Evolutionary conservation across 2,797 vertebrate species (phyloP).

Genomic region (Telmatherina bonti): DNA sequence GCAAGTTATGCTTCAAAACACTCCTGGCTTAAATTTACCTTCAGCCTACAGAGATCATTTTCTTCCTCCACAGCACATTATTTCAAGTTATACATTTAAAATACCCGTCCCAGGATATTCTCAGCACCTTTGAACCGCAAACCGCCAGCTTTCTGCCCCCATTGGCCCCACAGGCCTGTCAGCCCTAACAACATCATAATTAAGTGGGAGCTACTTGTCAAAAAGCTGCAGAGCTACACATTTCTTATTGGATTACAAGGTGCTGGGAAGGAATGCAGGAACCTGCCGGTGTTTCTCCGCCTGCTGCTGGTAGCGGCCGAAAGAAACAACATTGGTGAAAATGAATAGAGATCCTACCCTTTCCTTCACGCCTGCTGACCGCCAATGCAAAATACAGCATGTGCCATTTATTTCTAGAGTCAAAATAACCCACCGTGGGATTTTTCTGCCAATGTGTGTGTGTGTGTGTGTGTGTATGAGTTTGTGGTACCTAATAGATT

Average conservation of each 20-base stretch:
- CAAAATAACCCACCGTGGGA: slow-evolving; percentile 76
- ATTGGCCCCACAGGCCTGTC: slow-evolving; percentile 72
- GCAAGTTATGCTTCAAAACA: too few species aligned
- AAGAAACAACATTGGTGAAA: slow-evolving; percentile 52
- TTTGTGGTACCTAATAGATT: slow-evolving; percentile 72
- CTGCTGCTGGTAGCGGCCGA: slow-evolving; percentile 65
- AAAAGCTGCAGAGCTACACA: slow-evolving; percentile 79
- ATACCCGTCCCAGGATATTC: slow-evolving; percentile 33
- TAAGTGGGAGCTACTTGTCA: slow-evolving; percentile 83
- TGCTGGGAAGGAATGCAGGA: slow-evolving; percentile 74
- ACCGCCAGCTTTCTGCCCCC: slow-evolving; percentile 54
- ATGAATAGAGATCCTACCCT: slow-evolving; percentile 73
- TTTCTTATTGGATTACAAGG: slow-evolving; percentile 88
- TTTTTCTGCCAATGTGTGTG: slow-evolving; percentile 21
- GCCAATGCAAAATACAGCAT: slow-evolving; percentile 77
- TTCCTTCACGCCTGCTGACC: slow-evolving; percentile 77
- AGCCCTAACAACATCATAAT: slow-evolving; percentile 78
- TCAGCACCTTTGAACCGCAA: slow-evolving; percentile 29
- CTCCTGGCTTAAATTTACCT: neutral
- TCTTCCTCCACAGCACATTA: neutral
- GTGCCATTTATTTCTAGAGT: slow-evolving; percentile 80
- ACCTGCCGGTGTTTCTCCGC: slow-evolving; percentile 22
- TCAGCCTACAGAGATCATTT: neutral
- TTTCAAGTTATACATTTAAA: neutral
- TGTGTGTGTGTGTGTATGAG: slow-evolving; percentile 34